Evolutionary conservation across 2,888 invertebrate genomes (phyloP).

Genomic region (Morpho achilles): DNA sequence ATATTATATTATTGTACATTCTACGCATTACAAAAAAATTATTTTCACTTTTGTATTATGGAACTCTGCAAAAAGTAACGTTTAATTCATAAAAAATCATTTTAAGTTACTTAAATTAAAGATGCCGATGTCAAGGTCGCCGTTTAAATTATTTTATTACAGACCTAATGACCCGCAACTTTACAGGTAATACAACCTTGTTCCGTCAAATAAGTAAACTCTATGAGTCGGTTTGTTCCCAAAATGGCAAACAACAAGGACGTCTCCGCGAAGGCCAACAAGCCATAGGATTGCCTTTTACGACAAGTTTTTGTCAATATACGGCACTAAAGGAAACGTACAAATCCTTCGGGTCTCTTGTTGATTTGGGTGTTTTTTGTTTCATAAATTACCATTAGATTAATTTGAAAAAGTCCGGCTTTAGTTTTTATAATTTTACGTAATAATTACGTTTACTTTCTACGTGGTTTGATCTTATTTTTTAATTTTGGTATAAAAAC

Average conservation of each 20-base stretch:
- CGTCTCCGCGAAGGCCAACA: constrained; percentile 29
- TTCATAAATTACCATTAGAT: background rate
- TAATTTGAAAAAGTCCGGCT: constrained; percentile 4
- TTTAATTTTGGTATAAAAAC: constrained; percentile 4
- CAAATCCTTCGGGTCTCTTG: constrained; percentile 17
- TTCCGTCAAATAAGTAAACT: constrained; percentile 29
- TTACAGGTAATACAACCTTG: constrained; percentile 34
- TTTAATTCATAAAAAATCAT: too few species aligned
- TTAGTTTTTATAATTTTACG: constrained; percentile 1
- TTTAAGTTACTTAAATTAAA: background rate
- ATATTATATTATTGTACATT: too few species aligned
- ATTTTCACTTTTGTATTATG: too few species aligned
- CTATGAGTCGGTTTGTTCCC: constrained; percentile 30
- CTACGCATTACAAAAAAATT: too few species aligned
- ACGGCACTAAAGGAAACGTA: constrained; percentile 17
- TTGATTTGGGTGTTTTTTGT: constrained; percentile 5
- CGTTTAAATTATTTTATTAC: constrained; percentile 16
- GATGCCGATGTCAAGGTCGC: constrained; percentile 13
- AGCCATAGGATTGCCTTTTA: constrained; percentile 27
- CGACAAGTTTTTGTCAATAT: constrained; percentile 26
- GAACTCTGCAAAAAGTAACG: too few species aligned
- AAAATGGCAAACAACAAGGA: constrained; percentile 33
- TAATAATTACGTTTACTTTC: constrained; percentile 7
- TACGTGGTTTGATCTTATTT: constrained; percentile 2
- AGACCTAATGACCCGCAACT: constrained; percentile 30